phyloP scores from a whole-genome alignment of 2,113 vertebrate genomes.

The Sinocyclocheilus grahami region DNA sequence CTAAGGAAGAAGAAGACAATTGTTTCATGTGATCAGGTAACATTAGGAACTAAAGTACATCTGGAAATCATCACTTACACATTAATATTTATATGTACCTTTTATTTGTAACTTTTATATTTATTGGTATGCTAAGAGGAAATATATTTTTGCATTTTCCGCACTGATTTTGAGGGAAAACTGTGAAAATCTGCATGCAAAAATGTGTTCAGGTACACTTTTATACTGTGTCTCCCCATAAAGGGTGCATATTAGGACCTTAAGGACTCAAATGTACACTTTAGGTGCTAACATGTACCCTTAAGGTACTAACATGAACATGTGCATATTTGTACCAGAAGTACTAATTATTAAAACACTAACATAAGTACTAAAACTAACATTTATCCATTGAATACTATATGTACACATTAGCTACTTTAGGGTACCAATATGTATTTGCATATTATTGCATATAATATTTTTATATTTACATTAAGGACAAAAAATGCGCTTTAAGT shows the following conservation, averaged over 20 bases:
- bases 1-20: neutral
- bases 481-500: neutral
- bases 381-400: neutral
- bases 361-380: neutral
- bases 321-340: neutral
- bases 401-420: neutral
- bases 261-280: neutral
- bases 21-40: neutral
- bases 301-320: neutral
- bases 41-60: neutral
- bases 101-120: neutral
- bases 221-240: neutral
- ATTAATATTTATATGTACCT: neutral
- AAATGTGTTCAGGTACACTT: neutral
- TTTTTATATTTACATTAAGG: neutral
- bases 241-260: neutral
- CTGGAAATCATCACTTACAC: neutral
- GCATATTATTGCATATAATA: neutral
- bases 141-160: neutral
- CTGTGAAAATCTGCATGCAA: too few relatives aligned
- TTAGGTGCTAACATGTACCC: neutral
- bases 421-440: neutral
- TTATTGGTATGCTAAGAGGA: neutral
- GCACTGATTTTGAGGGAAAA: neutral
- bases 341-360: neutral